These are phyloP conservation scores for Plotosus lineatus DNA, from an alignment of 2,113 vertebrate species.

Conservation along the genomic window DNA sequence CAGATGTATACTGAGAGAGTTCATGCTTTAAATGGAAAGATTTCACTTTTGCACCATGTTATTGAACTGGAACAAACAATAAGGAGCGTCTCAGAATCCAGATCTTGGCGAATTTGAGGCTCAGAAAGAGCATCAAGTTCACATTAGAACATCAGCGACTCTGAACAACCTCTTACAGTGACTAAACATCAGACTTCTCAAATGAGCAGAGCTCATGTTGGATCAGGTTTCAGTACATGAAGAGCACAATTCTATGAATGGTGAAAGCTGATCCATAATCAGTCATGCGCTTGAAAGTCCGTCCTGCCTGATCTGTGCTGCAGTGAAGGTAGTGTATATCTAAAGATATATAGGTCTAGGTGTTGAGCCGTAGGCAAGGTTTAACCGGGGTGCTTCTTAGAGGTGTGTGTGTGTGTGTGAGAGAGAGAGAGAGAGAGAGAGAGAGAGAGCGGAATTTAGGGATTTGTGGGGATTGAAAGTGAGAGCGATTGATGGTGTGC, in stretches of 20 bases:
- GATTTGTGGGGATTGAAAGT: conserved; percentile 33
- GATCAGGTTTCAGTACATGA: conserved; percentile 13
- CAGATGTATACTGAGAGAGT: not conserved
- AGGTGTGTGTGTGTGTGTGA: conserved; percentile 21
- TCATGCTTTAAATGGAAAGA: not conserved
- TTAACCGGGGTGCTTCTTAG: conserved; percentile 32
- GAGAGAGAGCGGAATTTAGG: not conserved
- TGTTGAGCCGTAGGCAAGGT: conserved; percentile 40
- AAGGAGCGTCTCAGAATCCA: no score
- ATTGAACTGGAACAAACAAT: not conserved
- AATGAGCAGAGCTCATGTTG: not conserved
- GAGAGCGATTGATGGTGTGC: conserved; percentile 24
- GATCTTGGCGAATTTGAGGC: not conserved
- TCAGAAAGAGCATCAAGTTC: not conserved
- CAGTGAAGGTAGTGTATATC: conserved; percentile 19
- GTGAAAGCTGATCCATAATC: conserved; percentile 34
- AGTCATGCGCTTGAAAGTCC: conserved; percentile 17
- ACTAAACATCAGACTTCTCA: not conserved
- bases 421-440: not conserved
- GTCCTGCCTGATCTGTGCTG: conserved; percentile 17
- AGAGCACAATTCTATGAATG: conserved; percentile 8
- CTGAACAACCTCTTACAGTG: not conserved
- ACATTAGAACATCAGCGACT: not conserved
- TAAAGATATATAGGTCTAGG: conserved; percentile 46
- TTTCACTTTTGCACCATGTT: not conserved